These are phyloP conservation scores for Melanotaenia maccullochi DNA, from an alignment of 2,797 vertebrate species.

Conservation along the genomic window DNA sequence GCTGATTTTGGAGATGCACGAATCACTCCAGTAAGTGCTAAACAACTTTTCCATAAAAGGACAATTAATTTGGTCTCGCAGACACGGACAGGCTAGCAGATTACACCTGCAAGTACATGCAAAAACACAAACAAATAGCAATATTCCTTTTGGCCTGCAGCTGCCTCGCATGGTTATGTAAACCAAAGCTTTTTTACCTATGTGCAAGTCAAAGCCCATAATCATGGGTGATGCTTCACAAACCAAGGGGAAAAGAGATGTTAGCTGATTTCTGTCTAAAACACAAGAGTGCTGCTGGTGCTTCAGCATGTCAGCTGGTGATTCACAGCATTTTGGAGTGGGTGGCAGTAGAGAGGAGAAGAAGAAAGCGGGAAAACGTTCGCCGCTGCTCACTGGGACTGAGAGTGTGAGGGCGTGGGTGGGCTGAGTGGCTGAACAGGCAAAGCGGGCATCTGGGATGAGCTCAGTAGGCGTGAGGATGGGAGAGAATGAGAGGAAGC, in stretches of 20 bases:
- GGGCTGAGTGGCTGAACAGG: conserved; percentile 76
- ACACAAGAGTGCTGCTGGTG: conserved; percentile 59
- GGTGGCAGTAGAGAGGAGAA: conserved; percentile 76
- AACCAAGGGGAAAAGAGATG: conserved; percentile 38
- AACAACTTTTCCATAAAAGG: conserved; percentile 72
- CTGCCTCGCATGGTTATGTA: conserved; percentile 5
- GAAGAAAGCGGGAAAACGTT: conserved; percentile 68
- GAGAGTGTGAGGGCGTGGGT: conserved; percentile 80
- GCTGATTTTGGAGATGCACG: conserved; percentile 60
- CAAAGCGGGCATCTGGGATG: conserved; percentile 80
- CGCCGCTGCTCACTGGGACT: conserved; percentile 62
- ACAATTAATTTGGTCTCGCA: conserved; percentile 68
- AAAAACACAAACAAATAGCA: conserved; percentile 9
- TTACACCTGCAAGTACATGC: conserved; percentile 29
- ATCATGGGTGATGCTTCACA: conserved; percentile 47
- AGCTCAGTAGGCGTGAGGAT: conserved; percentile 68
- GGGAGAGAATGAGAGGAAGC: conserved; percentile 11
- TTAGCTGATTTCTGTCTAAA: conserved; percentile 53
- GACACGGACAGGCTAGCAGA: conserved; percentile 16
- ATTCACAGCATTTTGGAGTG: conserved; percentile 80
- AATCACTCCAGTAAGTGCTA: conserved; percentile 71
- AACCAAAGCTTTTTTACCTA: conserved; percentile 39
- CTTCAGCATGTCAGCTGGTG: conserved; percentile 71
- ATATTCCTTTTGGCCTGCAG: conserved; percentile 11
- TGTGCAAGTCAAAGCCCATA: conserved; percentile 38